Base-by-base conservation (phyloP, 2,797 vertebrate species). In the Artibeus jamaicensis region DNA sequence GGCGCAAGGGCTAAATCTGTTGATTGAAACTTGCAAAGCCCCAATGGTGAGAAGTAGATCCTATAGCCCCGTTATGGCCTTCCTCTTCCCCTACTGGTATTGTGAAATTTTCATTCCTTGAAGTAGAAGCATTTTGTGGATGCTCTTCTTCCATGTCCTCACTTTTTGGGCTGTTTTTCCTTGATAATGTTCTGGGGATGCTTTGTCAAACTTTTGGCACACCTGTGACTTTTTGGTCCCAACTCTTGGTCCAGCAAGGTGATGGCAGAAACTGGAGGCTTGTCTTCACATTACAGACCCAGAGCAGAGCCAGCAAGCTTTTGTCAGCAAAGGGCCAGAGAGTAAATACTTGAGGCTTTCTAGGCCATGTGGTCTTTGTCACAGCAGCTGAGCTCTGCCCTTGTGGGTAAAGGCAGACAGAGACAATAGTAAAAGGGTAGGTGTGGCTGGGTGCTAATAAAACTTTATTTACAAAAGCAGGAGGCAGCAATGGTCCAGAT, bases 401-500 rank as follows among this genome's bases (percentile, higher is more conserved):
- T 24, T 73, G 37, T 8, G 32, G 2, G 48, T 29, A n/a, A 37
- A 42, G 32, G 21, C 78, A 73, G 18, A 19, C 44, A 15, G 42
- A 62, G 59, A 34, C 59, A 7, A 22, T 70, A n/a, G 34, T 32
- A 22, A 26, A 6, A 37, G 65, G 21, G 39, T 21, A 8, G 2
- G 42, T 55, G 0, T 71, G 53, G 62, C 53, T 59, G 50, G 42
- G 22, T 65, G 76, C 24, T 77, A 57, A 11, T 62, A 67, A 73
- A 74, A 86, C n/a, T 79, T 74, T 42, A 71, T 59, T 86, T 11
- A 46, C 9, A 39, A 37, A 73, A 53, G n/a, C 74, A n/a, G 46
- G 46, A 57, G 24, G 7, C 4, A 3, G n/a, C 42, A 9, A 24
- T 0, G 0, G 32, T 16, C 19, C 48, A 22, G 53, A 62, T 8